Percentiles rank a stretch among this genome's conserved stretches.
These are phyloP conservation scores for Hemicrepidius hirtus DNA, from an alignment of 2,888 invertebrate genomes.

Conservation along the genomic window DNA sequence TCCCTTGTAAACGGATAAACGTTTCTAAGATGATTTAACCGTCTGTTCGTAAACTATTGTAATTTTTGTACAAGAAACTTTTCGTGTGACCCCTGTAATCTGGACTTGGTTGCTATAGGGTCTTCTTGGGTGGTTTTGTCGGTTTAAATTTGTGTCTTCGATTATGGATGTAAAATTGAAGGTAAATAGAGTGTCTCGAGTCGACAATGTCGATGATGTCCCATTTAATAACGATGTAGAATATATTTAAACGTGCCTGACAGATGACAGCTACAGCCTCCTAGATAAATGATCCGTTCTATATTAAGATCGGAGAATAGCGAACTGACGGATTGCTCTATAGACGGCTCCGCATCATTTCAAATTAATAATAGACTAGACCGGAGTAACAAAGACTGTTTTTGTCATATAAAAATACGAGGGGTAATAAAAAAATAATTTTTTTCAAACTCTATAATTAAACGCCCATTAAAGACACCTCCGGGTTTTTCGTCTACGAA, in stretches of 20 bases:
- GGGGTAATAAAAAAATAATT: not conserved
- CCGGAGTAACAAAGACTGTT: constrained; percentile 35
- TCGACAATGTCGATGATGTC: constrained; percentile 19
- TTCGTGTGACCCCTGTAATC: not conserved
- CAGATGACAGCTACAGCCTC: constrained; percentile 58
- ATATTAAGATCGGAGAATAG: constrained; percentile 59
- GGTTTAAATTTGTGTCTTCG: constrained; percentile 6
- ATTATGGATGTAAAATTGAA: constrained; percentile 15
- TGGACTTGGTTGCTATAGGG: not conserved
- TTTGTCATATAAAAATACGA: constrained; percentile 4
- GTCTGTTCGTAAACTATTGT: no score
- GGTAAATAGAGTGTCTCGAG: not conserved
- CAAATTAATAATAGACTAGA: constrained; percentile 55
- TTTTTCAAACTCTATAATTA: not conserved
- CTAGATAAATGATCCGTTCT: constrained; percentile 63
- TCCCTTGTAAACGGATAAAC: no score
- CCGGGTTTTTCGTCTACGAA: not conserved
- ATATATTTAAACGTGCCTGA: constrained; percentile 55
- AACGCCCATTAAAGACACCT: constrained; percentile 21
- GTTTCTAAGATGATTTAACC: no score
- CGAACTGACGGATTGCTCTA: constrained; percentile 55
- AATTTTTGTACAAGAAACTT: no score
- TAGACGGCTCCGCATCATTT: constrained; percentile 56
- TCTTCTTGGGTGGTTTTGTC: constrained; percentile 11
- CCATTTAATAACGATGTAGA: constrained; percentile 46